Base-by-base conservation (phyloP, 1,140 invertebrate genomes). In the Lordiphosa collinella region DNA sequence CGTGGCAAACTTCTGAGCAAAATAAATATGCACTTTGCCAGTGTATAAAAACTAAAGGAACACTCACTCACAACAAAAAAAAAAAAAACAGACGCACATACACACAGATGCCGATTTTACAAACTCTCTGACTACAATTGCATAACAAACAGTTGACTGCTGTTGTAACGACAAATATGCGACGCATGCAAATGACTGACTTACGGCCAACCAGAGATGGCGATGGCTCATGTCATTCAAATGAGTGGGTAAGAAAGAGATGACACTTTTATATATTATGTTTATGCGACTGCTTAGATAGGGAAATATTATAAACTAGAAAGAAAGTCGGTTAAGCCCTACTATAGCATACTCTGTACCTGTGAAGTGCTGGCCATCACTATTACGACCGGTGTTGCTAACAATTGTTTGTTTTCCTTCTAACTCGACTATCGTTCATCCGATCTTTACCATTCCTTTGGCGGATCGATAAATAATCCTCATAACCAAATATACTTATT, bases 101-200 rank as follows among this genome's bases (percentile, higher is more conserved):
- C 34, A 34, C 34, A 31, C 53, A 65, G 57, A 63, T 37, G 65
- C 38, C 51, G 53, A 70, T 68, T 57, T 50, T 73, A 78, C 78
- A 49, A 69, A 44, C 64, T 82, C 66, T 49, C 63, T 53, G 68
- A 69, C 79, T 85, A 76, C 79, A 84, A 84, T 84, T 84, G 78
- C 78, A 84, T 84, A 84, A 84, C 78, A 84, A 84, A 84, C 78
- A 84, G 78, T 84, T 84, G 72, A 29, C 25, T 29, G 53, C 67
- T 84, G 78, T 84, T 84, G 78, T 84, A 78, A 84, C 79, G 78
- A 78, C 78, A 84, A 84, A 84, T 84, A 84, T 84, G 78, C 73
- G 79, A 78, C 68, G 78, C 78, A 84, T 84, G 78, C 79, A 84
- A 84, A 84, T 84, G 78, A 85, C 79, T 85, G 79, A 84, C 78